Conservation (phyloP, 2,797 vertebrate genomes). For the Varecia variegata region DNA sequence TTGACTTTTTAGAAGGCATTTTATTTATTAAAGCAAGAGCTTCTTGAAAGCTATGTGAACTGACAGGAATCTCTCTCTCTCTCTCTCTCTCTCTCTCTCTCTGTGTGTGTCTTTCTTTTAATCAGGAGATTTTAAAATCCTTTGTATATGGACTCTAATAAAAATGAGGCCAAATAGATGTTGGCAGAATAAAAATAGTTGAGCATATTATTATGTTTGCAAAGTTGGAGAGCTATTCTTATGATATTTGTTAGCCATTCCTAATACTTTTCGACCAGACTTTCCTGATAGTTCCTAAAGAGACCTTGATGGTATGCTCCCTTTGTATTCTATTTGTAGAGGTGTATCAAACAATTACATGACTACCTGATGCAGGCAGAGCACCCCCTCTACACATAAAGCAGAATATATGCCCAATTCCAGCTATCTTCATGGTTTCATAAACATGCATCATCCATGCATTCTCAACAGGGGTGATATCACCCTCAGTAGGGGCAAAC, state of each 20-base stretch:
- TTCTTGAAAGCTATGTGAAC: background rate
- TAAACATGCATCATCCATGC: background rate
- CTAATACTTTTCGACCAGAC: background rate
- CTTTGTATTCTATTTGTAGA: background rate
- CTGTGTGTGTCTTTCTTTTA: background rate
- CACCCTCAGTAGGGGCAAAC: background rate
- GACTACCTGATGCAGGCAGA: background rate
- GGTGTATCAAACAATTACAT: background rate
- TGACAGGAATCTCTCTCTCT: background rate
- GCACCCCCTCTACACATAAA: background rate
- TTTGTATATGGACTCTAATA: background rate
- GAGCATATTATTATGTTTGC: background rate
- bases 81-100: background rate
- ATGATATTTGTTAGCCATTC: background rate
- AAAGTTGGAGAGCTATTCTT: background rate
- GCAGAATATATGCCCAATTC: background rate
- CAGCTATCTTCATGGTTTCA: background rate
- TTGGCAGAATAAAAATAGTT: background rate
- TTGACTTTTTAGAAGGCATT: conserved; percentile 16
- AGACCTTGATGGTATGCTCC: background rate
- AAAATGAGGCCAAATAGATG: background rate
- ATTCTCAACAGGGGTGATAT: background rate
- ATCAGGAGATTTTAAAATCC: background rate
- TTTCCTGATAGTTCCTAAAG: background rate
- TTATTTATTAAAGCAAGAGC: conserved; percentile 16